These are phyloP conservation scores for Protobothrops flavoviridis DNA, from an alignment of 2,113 vertebrate genomes.

Conservation along the genomic window DNA sequence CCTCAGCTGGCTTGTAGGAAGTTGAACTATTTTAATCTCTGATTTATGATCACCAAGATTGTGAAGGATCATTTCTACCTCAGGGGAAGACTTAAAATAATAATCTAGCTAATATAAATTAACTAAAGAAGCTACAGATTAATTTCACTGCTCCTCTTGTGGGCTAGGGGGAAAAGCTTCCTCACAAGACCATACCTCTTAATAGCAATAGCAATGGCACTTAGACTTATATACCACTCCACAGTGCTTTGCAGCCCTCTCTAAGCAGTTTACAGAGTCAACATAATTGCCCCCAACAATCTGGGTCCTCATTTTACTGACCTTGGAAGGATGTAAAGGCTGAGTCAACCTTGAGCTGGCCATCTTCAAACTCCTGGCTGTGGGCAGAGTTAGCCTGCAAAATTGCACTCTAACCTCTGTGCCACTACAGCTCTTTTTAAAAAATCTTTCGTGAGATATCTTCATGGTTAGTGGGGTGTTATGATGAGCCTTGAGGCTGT, in stretches of 20 bases:
- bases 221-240: no score
- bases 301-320: no score
- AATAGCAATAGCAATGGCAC: background rate
- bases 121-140: background rate
- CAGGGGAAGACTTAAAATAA: background rate
- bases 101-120: background rate
- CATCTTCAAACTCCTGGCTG: no score
- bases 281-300: no score
- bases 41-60: background rate
- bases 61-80: background rate
- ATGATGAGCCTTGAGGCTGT: background rate
- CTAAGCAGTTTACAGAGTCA: no score
- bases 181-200: background rate
- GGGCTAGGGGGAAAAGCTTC: background rate
- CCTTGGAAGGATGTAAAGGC: no score
- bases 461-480: background rate
- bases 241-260: no score
- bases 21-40: background rate
- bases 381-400: no score
- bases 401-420: no score
- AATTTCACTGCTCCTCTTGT: background rate
- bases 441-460: background rate
- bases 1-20: background rate
- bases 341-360: no score
- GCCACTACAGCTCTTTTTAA: no score